Percentiles rank a stretch among this genome's conserved stretches.
Evolutionary conservation across 2,888 invertebrate species (phyloP).

Genomic region (Masnerella sp.): DNA sequence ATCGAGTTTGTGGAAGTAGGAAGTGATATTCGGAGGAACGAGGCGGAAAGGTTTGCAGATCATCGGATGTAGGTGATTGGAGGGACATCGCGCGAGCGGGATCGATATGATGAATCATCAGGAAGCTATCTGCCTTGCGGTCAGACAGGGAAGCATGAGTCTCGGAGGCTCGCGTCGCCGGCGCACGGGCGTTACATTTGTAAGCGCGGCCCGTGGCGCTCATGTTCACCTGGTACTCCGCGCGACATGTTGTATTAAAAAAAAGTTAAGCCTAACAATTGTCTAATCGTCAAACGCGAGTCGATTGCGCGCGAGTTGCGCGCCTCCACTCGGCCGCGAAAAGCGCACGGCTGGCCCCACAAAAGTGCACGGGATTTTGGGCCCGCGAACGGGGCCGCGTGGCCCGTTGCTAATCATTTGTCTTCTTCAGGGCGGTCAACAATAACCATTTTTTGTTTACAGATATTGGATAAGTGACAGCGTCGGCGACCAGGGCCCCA

Average conservation of each 20-base stretch:
- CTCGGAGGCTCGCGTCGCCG: conserved; percentile 58
- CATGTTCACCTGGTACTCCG: conserved; percentile 72
- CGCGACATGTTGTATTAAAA: conserved; percentile 76
- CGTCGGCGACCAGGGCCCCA: conserved; percentile 70
- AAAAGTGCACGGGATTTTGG: not conserved
- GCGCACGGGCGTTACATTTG: conserved; percentile 65
- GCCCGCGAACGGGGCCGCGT: not conserved
- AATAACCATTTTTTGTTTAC: conserved; percentile 76
- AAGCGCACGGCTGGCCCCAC: not conserved
- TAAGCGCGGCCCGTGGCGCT: conserved; percentile 62
- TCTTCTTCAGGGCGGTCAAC: conserved; percentile 66
- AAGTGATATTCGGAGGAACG: no score
- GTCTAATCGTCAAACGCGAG: conserved; percentile 50
- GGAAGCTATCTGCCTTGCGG: conserved; percentile 67
- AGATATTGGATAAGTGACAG: conserved; percentile 77
- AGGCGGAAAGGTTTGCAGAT: no score
- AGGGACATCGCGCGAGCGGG: no score
- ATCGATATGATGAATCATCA: conserved; percentile 66
- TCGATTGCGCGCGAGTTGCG: conserved; percentile 1
- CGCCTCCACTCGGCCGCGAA: no score
- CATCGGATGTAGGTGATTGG: no score
- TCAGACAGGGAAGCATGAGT: conserved; percentile 72
- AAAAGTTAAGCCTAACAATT: conserved; percentile 66
- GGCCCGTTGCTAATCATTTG: conserved; percentile 58
- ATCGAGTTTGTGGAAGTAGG: no score